A percentile compares a stretch with the other conserved stretches of the same genome.
Evolutionary conservation across 2,797 vertebrate species (phyloP).

Genomic region (Pitangus sulphuratus): DNA sequence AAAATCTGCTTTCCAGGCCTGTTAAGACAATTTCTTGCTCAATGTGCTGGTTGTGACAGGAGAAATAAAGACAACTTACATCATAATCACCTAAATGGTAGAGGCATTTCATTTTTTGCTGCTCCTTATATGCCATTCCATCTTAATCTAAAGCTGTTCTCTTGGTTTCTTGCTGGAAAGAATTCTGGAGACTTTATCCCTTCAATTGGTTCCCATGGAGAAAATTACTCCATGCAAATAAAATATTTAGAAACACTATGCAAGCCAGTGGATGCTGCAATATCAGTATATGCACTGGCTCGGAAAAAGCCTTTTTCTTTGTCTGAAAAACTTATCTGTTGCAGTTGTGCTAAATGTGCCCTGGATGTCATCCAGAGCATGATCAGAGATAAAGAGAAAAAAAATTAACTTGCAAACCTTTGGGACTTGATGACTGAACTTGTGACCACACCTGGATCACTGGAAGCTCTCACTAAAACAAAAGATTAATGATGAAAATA

Average conservation of each 20-base stretch:
- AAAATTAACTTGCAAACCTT: not conserved
- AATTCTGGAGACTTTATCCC: not conserved
- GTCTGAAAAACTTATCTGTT: not conserved
- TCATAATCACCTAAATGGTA: not conserved
- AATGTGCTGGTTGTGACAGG: not conserved
- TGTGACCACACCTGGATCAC: not conserved
- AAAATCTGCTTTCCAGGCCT: not conserved
- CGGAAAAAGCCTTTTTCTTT: not conserved
- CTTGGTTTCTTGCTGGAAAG: not conserved
- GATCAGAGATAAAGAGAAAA: not conserved
- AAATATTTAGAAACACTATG: not conserved
- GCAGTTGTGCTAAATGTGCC: not conserved
- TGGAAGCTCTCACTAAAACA: not conserved
- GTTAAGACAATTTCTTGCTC: not conserved
- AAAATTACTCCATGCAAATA: not conserved
- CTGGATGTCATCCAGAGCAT: constrained; percentile 3
- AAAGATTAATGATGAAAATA: constrained; percentile 24
- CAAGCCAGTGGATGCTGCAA: not conserved
- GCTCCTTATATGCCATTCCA: not conserved
- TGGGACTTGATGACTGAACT: not conserved
- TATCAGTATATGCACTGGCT: not conserved
- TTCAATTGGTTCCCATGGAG: not conserved
- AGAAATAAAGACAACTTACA: not conserved
- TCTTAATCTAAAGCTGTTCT: not conserved
- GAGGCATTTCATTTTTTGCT: not conserved